A percentile compares a stretch with the other conserved stretches of the same genome.
These are phyloP conservation scores for Pteropus alecto DNA, from an alignment of 2,113 vertebrate species.

Conservation along the genomic window DNA sequence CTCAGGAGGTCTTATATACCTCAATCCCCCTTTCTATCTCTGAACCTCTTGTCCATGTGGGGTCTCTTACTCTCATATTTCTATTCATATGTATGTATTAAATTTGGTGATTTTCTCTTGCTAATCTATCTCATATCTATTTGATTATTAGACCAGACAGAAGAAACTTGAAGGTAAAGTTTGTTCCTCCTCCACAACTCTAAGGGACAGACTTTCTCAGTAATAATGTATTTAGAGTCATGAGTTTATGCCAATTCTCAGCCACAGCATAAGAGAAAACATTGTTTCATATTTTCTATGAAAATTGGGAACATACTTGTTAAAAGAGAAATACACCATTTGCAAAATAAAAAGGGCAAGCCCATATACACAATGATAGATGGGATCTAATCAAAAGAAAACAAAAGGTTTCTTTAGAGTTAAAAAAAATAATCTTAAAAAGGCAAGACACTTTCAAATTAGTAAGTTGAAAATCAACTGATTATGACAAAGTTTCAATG, in stretches of 20 bases:
- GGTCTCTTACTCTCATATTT: too few relatives aligned
- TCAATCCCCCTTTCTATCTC: too few relatives aligned
- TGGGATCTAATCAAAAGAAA: conserved; percentile 1
- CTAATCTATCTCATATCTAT: too few relatives aligned
- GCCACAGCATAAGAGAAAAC: conserved; percentile 40
- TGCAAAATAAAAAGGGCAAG: conserved; percentile 47
- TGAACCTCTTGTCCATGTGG: too few relatives aligned
- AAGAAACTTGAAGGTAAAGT: too few relatives aligned
- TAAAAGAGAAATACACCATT: conserved; percentile 48
- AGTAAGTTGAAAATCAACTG: conserved; percentile 27
- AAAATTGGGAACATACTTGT: conserved; percentile 46
- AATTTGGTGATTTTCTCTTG: too few relatives aligned
- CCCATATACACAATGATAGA: conserved; percentile 31
- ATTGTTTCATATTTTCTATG: conserved; percentile 33
- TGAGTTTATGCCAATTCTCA: conserved; percentile 42
- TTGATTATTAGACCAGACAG: too few relatives aligned
- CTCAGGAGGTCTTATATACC: too few relatives aligned
- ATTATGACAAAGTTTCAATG: background rate
- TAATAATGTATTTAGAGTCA: conserved; percentile 37
- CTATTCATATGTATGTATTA: too few relatives aligned
- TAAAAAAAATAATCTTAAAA: conserved; percentile 27
- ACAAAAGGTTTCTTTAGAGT: background rate
- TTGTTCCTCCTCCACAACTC: background rate
- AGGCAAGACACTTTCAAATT: conserved; percentile 31
- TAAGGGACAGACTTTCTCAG: conserved; percentile 23